Evolutionary conservation across 23 tunicate species (phyloP).

Genomic region (Clavelina lepadiformis): DNA sequence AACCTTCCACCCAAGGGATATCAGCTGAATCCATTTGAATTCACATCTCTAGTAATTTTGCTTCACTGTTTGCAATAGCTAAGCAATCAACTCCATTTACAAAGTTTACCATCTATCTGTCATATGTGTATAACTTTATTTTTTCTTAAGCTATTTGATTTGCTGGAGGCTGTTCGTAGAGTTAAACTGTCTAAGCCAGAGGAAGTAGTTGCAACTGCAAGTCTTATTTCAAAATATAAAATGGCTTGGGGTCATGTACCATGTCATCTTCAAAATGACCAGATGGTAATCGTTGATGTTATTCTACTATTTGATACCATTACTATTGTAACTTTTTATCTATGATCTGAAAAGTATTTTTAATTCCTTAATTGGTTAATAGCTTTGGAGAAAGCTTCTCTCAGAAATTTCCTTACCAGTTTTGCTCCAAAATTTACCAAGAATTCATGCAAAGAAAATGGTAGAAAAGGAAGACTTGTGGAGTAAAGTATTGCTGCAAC

Average conservation of each 20-base stretch:
- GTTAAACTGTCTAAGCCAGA: neutral
- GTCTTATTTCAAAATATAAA: conserved; percentile 3
- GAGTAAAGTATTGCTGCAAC: neutral
- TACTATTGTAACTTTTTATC: too few species aligned
- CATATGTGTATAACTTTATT: neutral
- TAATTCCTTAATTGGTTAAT: too few species aligned
- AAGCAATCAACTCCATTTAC: too few species aligned
- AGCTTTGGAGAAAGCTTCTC: conserved; percentile 6
- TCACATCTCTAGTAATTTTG: too few species aligned
- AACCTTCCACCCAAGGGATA: too few species aligned
- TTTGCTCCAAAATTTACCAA: neutral
- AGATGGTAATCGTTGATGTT: too few species aligned
- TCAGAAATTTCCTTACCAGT: neutral
- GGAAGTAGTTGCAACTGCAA: conserved; percentile 8
- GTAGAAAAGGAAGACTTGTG: neutral
- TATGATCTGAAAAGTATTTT: too few species aligned
- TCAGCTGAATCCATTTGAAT: too few species aligned
- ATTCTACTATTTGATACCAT: too few species aligned
- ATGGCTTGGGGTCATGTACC: conserved; percentile 43
- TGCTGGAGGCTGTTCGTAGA: neutral
- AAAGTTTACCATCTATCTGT: too few species aligned
- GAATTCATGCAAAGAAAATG: neutral
- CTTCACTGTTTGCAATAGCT: too few species aligned
- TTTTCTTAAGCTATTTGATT: neutral
- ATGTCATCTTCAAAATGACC: conserved; percentile 23